A percentile compares a stretch with the other conserved stretches of the same genome.
These are phyloP conservation scores for Petrocephalus sullivani DNA, from an alignment of 2,797 vertebrate genomes.

Conservation along the genomic window DNA sequence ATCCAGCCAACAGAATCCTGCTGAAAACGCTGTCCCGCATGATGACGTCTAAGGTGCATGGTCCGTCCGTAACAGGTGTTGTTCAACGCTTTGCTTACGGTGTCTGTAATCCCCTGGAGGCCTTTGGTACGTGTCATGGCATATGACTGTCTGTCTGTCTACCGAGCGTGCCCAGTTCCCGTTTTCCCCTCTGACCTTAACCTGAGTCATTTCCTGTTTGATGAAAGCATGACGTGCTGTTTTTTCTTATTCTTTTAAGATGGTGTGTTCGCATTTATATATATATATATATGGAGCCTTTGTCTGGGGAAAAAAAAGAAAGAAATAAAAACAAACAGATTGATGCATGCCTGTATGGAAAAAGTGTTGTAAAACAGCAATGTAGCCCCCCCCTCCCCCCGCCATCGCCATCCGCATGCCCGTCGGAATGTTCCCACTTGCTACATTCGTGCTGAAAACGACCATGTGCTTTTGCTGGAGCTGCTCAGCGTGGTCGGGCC, in stretches of 20 bases:
- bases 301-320: not conserved
- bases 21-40: conserved; percentile 51
- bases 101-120: conserved; percentile 12
- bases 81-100: conserved; percentile 23
- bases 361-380: conserved; percentile 67
- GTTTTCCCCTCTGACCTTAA: not conserved
- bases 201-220: not conserved
- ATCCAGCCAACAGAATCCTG: conserved; percentile 33
- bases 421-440: conserved; percentile 44
- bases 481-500: not conserved
- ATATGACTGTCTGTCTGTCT: conserved; percentile 14
- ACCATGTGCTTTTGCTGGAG: conserved; percentile 27
- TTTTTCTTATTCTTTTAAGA: conserved; percentile 2
- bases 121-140: conserved; percentile 15
- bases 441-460: conserved; percentile 39
- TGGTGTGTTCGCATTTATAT: conserved; percentile 2
- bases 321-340: conserved; percentile 9
- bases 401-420: conserved; percentile 40
- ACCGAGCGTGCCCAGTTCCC: not conserved
- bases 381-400: conserved; percentile 39
- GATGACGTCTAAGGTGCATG: conserved; percentile 55
- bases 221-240: conserved; percentile 20
- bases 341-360: conserved; percentile 50
- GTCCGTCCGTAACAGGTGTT: conserved; percentile 19
- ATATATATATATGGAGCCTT: conserved; percentile 28